A percentile compares a stretch with the other conserved stretches of the same genome.
These are phyloP conservation scores for Netelia virgata DNA, from an alignment of 2,888 invertebrate species.

Conservation along the genomic window DNA sequence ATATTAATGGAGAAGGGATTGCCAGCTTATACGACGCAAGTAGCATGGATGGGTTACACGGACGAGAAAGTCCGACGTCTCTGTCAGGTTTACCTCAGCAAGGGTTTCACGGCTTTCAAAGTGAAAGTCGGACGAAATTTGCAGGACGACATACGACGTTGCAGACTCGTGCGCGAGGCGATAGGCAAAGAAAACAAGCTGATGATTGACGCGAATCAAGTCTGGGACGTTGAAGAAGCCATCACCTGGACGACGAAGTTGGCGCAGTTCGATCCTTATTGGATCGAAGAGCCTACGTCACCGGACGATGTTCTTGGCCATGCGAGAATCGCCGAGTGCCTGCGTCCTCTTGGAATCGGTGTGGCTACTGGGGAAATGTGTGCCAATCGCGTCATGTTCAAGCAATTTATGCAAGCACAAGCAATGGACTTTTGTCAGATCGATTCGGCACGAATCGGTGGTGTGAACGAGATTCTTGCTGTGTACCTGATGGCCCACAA, in stretches of 20 bases:
- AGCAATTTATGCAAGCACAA: slow-evolving; percentile 93
- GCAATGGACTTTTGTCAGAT: slow-evolving; percentile 96
- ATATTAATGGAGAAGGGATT: slow-evolving; percentile 89
- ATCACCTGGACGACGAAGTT: slow-evolving; percentile 94
- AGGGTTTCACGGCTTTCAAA: slow-evolving; percentile 94
- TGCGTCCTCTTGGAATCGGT: slow-evolving; percentile 91
- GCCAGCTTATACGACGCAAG: slow-evolving; percentile 95
- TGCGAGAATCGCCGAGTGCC: slow-evolving; percentile 90
- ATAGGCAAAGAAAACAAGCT: slow-evolving; percentile 92
- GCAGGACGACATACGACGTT: slow-evolving; percentile 91
- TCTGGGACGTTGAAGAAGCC: slow-evolving; percentile 94
- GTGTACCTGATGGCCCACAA: slow-evolving; percentile 96
- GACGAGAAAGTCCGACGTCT: slow-evolving; percentile 90
- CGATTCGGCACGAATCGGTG: slow-evolving; percentile 95
- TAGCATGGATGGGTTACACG: slow-evolving; percentile 95
- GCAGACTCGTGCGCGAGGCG: slow-evolving; percentile 89
- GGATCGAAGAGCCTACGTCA: slow-evolving; percentile 98
- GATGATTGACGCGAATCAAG: slow-evolving; percentile 96
- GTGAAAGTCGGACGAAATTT: slow-evolving; percentile 95
- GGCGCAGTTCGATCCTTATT: slow-evolving; percentile 90
- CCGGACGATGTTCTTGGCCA: slow-evolving; percentile 97
- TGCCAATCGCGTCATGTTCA: slow-evolving; percentile 96
- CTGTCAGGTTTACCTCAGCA: slow-evolving; percentile 90
- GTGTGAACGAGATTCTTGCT: slow-evolving; percentile 94
- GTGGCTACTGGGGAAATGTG: slow-evolving; percentile 98